A percentile compares a stretch with the other conserved stretches of the same genome.
These are phyloP conservation scores for Hycleus phaleratus DNA, from an alignment of 1,140 invertebrate species.

Conservation along the genomic window DNA sequence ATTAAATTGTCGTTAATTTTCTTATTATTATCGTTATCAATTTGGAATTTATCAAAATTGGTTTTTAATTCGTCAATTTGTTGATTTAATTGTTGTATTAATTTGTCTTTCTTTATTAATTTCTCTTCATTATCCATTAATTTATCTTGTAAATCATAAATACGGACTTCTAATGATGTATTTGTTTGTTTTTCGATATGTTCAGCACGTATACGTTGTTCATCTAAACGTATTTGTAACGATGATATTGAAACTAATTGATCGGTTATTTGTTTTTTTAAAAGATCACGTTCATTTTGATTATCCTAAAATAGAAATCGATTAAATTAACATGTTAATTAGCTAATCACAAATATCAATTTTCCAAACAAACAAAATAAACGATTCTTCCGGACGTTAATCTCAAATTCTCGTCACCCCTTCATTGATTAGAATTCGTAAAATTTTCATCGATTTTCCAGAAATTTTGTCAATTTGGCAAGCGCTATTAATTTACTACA, in stretches of 20 bases:
- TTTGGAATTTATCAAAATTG: conserved; percentile 46
- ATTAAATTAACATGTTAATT: too few species aligned
- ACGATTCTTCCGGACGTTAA: too few species aligned
- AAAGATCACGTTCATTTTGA: conserved; percentile 65
- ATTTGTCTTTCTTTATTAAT: conserved; percentile 50
- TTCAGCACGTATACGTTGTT: conserved; percentile 63
- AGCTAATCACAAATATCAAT: too few species aligned
- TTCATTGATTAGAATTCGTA: too few species aligned
- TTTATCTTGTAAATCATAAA: conserved; percentile 56
- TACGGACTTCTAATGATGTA: conserved; percentile 54
- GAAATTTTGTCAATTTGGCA: too few species aligned
- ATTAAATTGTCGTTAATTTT: conserved; percentile 46
- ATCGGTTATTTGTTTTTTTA: conserved; percentile 71
- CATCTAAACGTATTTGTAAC: conserved; percentile 68
- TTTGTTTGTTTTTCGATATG: conserved; percentile 60
- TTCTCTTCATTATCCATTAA: conserved; percentile 49
- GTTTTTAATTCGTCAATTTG: conserved; percentile 41
- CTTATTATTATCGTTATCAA: conserved; percentile 43
- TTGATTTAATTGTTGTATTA: conserved; percentile 46
- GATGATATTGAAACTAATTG: conserved; percentile 71
- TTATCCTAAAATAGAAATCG: conserved; percentile 53
- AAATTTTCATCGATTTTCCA: too few species aligned
- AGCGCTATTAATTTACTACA: too few species aligned
- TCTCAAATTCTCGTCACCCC: too few species aligned
- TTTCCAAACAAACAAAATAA: too few species aligned